Evolutionary conservation across 2,113 vertebrate species (phyloP).

Genomic region (Callopanchax toddi): DNA sequence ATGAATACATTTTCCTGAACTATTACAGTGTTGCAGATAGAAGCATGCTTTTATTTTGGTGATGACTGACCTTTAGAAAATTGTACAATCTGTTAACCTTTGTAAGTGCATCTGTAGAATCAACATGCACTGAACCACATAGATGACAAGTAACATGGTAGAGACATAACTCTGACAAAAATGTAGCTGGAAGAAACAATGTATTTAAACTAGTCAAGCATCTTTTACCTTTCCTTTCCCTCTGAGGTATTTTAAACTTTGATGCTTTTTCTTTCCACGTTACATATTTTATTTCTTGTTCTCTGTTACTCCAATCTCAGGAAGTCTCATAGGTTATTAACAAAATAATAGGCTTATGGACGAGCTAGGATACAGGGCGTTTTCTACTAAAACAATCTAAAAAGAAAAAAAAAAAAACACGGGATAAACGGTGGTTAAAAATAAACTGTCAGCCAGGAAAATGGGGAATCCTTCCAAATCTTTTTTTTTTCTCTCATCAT

Average conservation of each 20-base stretch:
- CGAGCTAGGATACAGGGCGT: neutral
- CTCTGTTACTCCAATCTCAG: conserved; percentile 2
- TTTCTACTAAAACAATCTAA: neutral
- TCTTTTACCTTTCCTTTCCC: neutral
- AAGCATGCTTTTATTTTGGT: conserved; percentile 5
- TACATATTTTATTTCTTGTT: neutral
- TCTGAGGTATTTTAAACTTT: conserved; percentile 1
- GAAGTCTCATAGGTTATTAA: conserved; percentile 12
- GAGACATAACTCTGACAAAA: neutral
- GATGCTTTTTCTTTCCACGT: neutral
- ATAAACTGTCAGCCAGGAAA: neutral
- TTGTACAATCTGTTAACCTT: conserved; percentile 7
- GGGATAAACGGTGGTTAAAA: neutral
- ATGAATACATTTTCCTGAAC: neutral
- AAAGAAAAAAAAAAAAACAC: neutral
- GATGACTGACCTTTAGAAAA: conserved; percentile 5
- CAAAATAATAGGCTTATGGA: conserved; percentile 2
- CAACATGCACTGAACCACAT: neutral
- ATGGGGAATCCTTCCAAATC: neutral
- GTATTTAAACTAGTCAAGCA: conserved; percentile 12
- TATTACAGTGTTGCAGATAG: neutral
- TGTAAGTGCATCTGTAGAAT: neutral
- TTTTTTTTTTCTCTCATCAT: neutral
- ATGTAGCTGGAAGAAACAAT: neutral
- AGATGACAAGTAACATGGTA: conserved; percentile 1